Evolutionary conservation across 2,113 vertebrate genomes (phyloP).

Genomic region (Anoplopoma fimbria): DNA sequence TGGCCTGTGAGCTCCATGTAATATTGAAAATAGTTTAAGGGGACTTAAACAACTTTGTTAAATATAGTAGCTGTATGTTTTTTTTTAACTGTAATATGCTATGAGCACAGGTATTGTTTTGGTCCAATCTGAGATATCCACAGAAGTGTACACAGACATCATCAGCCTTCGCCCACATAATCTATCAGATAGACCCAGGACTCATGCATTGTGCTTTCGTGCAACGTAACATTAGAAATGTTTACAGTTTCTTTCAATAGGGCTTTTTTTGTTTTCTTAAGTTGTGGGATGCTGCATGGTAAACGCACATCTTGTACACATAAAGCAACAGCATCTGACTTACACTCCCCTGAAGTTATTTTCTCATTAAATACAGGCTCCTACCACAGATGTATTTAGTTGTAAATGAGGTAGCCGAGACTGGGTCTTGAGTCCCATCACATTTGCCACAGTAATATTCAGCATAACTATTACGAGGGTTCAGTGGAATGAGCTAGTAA

Average conservation of each 20-base stretch:
- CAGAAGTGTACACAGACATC: background rate
- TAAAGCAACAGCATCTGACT: slow-evolving; percentile 35
- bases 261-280: background rate
- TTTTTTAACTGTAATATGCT: background rate
- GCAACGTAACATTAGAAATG: slow-evolving; percentile 22
- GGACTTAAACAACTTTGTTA: background rate
- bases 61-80: background rate
- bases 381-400: slow-evolving; percentile 25
- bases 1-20: background rate
- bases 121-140: background rate
- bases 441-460: slow-evolving; percentile 38
- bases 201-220: background rate
- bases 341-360: slow-evolving; percentile 36
- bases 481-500: slow-evolving; percentile 20
- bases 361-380: slow-evolving; percentile 54
- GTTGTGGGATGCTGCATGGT: background rate
- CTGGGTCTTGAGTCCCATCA: slow-evolving; percentile 14
- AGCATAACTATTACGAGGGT: slow-evolving; percentile 19
- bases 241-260: background rate
- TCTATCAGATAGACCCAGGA: background rate
- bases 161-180: slow-evolving; percentile 21
- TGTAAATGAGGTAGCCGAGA: slow-evolving; percentile 41
- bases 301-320: slow-evolving; percentile 42
- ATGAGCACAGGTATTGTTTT: background rate
- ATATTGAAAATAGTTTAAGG: background rate